These are phyloP conservation scores for Columba janthina DNA, from an alignment of 2,113 vertebrate genomes.

Conservation along the genomic window DNA sequence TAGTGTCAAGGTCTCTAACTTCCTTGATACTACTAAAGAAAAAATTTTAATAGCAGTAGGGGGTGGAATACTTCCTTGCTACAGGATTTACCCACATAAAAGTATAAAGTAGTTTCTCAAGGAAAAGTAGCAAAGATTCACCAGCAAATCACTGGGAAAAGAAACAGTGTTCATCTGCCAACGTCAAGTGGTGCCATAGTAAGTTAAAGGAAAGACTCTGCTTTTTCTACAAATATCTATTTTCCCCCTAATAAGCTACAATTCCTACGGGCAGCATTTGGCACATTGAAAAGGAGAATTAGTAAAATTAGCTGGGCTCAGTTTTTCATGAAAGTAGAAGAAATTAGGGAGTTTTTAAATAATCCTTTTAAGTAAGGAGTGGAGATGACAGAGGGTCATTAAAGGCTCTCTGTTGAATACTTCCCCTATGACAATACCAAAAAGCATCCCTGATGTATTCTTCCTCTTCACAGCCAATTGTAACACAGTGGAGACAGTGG, in stretches of 20 bases:
- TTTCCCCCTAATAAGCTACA: neutral
- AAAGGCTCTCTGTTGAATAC: neutral
- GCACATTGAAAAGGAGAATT: neutral
- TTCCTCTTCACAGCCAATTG: neutral
- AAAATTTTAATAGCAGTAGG: neutral
- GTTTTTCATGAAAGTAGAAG: neutral
- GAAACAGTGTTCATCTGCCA: neutral
- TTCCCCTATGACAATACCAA: neutral
- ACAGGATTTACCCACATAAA: neutral
- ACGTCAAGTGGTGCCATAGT: accelerated
- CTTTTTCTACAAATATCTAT: neutral
- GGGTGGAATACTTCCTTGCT: neutral
- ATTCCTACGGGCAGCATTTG: neutral
- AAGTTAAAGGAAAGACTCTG: neutral
- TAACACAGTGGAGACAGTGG: neutral
- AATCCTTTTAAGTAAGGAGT: neutral
- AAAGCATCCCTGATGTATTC: neutral
- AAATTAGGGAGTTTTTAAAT: neutral
- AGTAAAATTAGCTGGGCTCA: neutral
- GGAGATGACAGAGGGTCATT: neutral
- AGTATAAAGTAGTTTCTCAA: neutral
- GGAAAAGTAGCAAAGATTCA: neutral
- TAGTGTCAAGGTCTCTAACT: neutral
- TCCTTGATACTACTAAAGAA: neutral
- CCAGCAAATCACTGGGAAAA: neutral